phyloP scores from a whole-genome alignment of 1,140 invertebrate species.

The Drosophila kepulauana region DNA sequence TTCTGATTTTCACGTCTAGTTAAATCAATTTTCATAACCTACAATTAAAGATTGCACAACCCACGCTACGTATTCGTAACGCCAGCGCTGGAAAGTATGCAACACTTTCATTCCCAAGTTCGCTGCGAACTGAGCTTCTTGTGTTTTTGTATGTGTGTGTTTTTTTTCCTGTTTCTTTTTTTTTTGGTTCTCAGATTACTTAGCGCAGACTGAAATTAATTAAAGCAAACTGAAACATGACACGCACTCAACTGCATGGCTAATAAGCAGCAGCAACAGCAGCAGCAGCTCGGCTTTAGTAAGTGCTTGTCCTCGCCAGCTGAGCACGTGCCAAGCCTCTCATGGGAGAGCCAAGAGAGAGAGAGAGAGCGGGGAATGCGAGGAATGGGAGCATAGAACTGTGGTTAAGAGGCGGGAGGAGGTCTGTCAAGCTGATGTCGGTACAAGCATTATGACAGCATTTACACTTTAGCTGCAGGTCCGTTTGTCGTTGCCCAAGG shows the following conservation, averaged over 20 bases:
- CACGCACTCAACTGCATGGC: slow-evolving; percentile 60
- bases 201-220: slow-evolving; percentile 62
- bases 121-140: no score
- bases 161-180: neutral
- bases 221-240: slow-evolving; percentile 73
- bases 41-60: neutral
- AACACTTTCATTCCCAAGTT: slow-evolving; percentile 19
- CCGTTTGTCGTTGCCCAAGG: slow-evolving; percentile 42
- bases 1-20: no score
- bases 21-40: no score
- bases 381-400: neutral
- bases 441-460: slow-evolving; percentile 79
- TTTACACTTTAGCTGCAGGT: slow-evolving; percentile 65
- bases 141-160: no score
- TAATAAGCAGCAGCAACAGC: slow-evolving; percentile 30
- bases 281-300: slow-evolving; percentile 1
- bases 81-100: slow-evolving; percentile 10
- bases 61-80: slow-evolving; percentile 23
- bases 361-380: neutral
- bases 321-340: slow-evolving; percentile 44
- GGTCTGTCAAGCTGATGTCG: slow-evolving; percentile 69
- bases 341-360: neutral
- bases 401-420: neutral
- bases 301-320: slow-evolving; percentile 11
- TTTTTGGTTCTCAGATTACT: slow-evolving; percentile 47